Evolutionary conservation across 64 coral and sea anemone genomes (phyloP), one percentile per base, ranked within the genome.

Genomic region (Stichodactyla helianthus): DNA sequence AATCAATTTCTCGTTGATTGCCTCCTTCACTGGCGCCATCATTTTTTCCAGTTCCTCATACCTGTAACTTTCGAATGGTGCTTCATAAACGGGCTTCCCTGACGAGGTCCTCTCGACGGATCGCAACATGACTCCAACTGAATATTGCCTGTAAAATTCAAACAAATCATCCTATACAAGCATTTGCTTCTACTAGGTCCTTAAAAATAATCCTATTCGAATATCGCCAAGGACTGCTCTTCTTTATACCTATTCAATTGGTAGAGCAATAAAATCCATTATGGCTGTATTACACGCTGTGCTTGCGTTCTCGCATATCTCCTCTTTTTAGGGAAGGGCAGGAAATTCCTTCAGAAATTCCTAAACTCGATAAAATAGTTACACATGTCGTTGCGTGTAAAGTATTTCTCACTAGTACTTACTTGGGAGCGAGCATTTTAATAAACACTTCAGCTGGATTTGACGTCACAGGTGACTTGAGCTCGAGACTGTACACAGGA

Each of bases 361-460:
- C 35, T 44, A 44, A 44, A 44, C 35, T 44, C 35, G 35, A 44
- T 2, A 44, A 44, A 44, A 44, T 44, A 44, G 35, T 44, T 44
- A 44, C 35, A 44, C 35, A 44, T 44, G 4, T 1, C 35, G 35
- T 44, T 44, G 35, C 35, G 35, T 44, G 35, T 44, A 44, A 44
- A 44, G 35, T 44, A 44, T 44, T 44, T 44, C 60, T 63, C 16
- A 18, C 19, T 1, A 6, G 0, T 6, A 91, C 93, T 64, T 64
- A 95, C 93, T 94, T 93, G 25, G 97, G 97, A 23, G 90, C 97
- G 13, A 93, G 89, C 5, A 99, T 82, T 90, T 99, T 99, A 11
- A 99, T 84, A 10, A 99, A 82, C 70, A 99, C 27, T 52, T 94
- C 93, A 7, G 90, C 90, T 54, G 90, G 91, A 59, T 93, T 85